Conservation (phyloP, 2,888 invertebrate genomes). For the Nycteola revayana region DNA sequence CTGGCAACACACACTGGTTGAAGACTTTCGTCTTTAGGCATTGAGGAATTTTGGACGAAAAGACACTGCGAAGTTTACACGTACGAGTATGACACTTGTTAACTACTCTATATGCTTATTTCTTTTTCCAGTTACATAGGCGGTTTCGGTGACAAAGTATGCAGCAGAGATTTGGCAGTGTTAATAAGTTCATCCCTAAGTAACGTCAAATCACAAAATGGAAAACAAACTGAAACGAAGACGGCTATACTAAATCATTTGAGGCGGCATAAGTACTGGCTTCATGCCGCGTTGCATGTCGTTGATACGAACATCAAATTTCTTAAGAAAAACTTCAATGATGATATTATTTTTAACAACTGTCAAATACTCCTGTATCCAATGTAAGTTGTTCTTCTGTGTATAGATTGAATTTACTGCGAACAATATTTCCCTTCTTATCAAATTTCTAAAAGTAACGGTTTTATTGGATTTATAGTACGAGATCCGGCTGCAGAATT, state of each 20-base stretch:
- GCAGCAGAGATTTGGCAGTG: constrained; percentile 60
- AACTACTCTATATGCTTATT: too few species aligned
- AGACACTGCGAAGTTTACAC: too few species aligned
- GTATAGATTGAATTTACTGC: too few species aligned
- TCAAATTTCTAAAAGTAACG: too few species aligned
- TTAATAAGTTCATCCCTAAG: constrained; percentile 54
- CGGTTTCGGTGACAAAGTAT: constrained; percentile 79
- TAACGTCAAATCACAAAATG: constrained; percentile 5
- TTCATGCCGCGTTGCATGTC: constrained; percentile 81
- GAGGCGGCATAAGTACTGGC: constrained; percentile 84
- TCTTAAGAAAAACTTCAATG: constrained; percentile 75
- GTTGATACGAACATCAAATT: constrained; percentile 83
- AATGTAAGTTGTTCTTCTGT: constrained; percentile 70
- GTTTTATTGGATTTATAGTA: too few species aligned
- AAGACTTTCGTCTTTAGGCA: too few species aligned
- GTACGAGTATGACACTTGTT: too few species aligned
- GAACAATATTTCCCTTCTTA: too few species aligned
- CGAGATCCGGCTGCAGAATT: too few species aligned
- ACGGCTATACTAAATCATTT: constrained; percentile 49
- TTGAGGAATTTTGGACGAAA: too few species aligned
- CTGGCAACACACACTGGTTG: too few species aligned
- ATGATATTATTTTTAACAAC: constrained; percentile 80
- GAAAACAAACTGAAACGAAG: neutral
- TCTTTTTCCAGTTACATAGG: constrained; percentile 71
- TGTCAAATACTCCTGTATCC: constrained; percentile 87